Base-by-base conservation (phyloP, 2,888 invertebrate genomes). In the Autographa gamma region DNA sequence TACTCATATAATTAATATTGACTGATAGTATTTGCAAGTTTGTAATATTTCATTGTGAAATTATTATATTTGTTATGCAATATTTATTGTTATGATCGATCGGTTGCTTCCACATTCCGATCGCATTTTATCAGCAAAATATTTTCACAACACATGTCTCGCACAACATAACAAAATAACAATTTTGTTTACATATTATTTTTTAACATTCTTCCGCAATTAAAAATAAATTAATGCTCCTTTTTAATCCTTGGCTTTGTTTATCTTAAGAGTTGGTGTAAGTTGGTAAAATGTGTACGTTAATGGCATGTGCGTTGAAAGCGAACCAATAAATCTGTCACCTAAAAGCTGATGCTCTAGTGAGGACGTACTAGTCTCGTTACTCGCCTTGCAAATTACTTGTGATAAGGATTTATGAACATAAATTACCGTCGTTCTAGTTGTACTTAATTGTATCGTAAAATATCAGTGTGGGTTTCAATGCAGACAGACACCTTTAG, bases 21-120 rank as follows among this genome's bases (percentile, higher is more conserved):
- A 68, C 60, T 69, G 73, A 77, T 77, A 78, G 13, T 62, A 71
- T 64, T 65, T 54, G 62, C 71, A 69, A 77, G 32, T 74, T 65
- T 76, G 63, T 67, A 80, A 74, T 80, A 73, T 74, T 77, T 74
- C 63, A 80, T 83, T 83, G 78, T 81, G 76, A 82, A 87, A 88
- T 86, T 76, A 79, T 90, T 90, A 88, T 88, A 87, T 87, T 86
- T 74, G 80, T 91, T 91, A 90, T 90, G 88, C 90, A 91, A 89
- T 89, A 88, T 90, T 90, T 90, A 88, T 91, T 91, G 80, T 88
- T 85, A 77, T 89, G 86, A 88, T 88, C 74, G 67, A 73, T 69
- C 74, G 77, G 72, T 89, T 84, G 90, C 92, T 94, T 94, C 94
- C 93, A 95, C 94, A 94, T 95, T 89, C 93, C 93, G 80, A 87